Evolutionary conservation across 2,797 vertebrate genomes (phyloP), one percentile per base, ranked within the genome.

Genomic region (Brachyalestes nurse): DNA sequence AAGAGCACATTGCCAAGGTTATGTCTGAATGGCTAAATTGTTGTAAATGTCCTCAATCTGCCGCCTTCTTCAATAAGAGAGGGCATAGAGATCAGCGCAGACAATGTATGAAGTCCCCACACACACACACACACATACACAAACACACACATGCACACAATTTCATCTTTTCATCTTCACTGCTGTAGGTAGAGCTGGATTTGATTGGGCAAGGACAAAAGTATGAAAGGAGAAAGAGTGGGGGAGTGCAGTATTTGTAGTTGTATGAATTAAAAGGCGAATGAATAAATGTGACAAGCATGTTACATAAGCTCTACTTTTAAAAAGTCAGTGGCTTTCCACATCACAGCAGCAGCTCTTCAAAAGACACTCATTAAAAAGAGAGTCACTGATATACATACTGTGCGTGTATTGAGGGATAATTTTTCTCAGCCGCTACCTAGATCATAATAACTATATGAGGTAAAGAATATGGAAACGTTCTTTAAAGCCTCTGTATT

Each of bases 201-300:
- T 77, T 79, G 79, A 79, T 83, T 79, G 75, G 57, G 75, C 66
- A 69, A 62, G 72, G 58, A 69, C 55, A 34, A 60, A 79, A 57
- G 70, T 64, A 40, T 71, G 60, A 78, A 73, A 76, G 72, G 19
- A 47, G 23, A 42, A 23, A 0, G 5, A 14, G 23, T 10, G 17
- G 38, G 25, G 60, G 19, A 6, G 5, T 16, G 28, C 23, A n/a
- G 57, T 13, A 75, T 74, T 40, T 69, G 61, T 34, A 74, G 34
- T 38, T 74, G 25, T 51, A 58, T 67, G 51, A 74, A 74, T 72
- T 60, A 58, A 69, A 67, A 65, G 71, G 17, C n/a, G 38, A 40
- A 65, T 4, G 40, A 40, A 45, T 67, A 14, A 21, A n/a, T 49
- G 62, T 67, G 49, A 55, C 25, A 49, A 58, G 71, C 6, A n/a